Base-by-base conservation (phyloP, 2,888 invertebrate species). In the Ptycholaimellus sp. region DNA sequence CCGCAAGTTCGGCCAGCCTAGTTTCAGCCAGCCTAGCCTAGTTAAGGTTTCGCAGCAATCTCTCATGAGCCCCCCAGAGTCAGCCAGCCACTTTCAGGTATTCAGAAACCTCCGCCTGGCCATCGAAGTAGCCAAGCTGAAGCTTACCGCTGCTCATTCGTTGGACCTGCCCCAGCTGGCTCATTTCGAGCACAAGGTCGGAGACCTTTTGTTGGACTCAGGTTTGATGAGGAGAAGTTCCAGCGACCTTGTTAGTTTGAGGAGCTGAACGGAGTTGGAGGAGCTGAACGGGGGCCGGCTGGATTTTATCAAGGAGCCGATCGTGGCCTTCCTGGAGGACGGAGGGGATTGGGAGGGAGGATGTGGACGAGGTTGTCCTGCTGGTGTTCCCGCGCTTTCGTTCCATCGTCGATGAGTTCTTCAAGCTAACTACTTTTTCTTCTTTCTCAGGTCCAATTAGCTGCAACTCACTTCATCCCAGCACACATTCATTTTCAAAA, bases 321-420 rank as follows among this genome's bases (percentile, higher is more conserved):
- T 66, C 17, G 41, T 53, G 22, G 57, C 53, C 13, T 62, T 64
- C 19, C 47, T 66, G 37, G 53, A 58, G 38, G 55, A 53, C 35
- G 53, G 54, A n/a, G 1, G 49, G 58, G 40, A 32, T 59, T 13
- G 17, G 5, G 6, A 48, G 45, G 21, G 54, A 55, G 3, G 57
- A 59, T 14, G 56, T 65, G 14, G 64, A 66, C 47, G 65, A 66
- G 44, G 56, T 66, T 34, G 64, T 66, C 2, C 46, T 66, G 31
- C 65, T 66, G 2, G 66, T 65, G 6, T 61, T 66, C 35, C 65
- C 65, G 6, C 56, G 51, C 42, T 58, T 66, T 1, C 44, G 63
- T 35, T 46, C 59, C 37, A 42, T 64, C 23, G 60, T 66, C 11
- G 52, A 49, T n/a, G 49, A 58, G 4, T 63, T 51, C 45, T 66